These are phyloP conservation scores for Corythornis leucogaster DNA, from an alignment of 2,797 vertebrate species.

Conservation along the genomic window DNA sequence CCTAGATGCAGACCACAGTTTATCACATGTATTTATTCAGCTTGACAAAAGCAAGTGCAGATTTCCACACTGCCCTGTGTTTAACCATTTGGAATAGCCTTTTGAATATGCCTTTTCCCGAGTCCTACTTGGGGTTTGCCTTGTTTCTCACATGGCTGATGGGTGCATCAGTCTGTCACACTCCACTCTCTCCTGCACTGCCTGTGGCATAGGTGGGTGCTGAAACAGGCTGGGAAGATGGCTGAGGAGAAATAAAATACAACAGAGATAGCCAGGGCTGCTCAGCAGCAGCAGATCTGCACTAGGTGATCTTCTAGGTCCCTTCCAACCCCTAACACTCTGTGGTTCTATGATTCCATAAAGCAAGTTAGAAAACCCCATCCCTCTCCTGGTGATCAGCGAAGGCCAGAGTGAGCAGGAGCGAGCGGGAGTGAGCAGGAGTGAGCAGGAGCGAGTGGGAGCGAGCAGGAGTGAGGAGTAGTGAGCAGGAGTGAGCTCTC, in stretches of 20 bases:
- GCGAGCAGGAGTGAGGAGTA: neutral
- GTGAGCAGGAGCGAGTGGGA: too few relatives aligned
- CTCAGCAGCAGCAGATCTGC: neutral
- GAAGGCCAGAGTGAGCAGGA: neutral
- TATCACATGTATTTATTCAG: neutral
- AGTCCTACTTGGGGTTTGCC: neutral
- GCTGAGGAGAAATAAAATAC: neutral
- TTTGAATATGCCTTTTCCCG: neutral
- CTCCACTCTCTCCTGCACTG: neutral
- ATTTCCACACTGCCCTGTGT: neutral
- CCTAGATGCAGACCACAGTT: neutral
- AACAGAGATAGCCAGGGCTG: neutral
- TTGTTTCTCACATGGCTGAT: neutral
- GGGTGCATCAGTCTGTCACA: neutral
- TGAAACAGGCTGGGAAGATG: neutral
- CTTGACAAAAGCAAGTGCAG: neutral
- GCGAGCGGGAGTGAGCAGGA: rapidly evolving
- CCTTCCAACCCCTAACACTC: too few relatives aligned
- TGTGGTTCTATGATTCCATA: too few relatives aligned
- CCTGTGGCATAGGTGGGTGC: neutral
- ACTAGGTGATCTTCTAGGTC: too few relatives aligned
- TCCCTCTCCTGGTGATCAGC: neutral
- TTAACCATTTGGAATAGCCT: neutral
- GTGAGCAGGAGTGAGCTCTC: neutral
- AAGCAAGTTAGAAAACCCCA: neutral